Evolutionary conservation across 2,888 invertebrate genomes (phyloP), one percentile per base, ranked within the genome.

Genomic region (Julus scandinavius): DNA sequence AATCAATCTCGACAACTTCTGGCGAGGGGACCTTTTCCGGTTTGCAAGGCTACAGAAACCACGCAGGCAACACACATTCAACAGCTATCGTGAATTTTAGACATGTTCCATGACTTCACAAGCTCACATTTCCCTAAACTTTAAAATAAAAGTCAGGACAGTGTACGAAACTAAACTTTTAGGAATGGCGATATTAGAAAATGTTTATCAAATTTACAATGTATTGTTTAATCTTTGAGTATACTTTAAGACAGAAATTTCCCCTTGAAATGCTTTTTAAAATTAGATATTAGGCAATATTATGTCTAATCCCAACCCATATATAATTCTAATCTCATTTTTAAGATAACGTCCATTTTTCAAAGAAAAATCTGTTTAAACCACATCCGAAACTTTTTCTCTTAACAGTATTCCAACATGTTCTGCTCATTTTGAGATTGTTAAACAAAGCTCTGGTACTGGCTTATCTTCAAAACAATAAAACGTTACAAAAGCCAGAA

Each of bases 1-100:
- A 80, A 80, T 80, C 80, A 80, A 80, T 80, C 80, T 80, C 38
- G 5, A 40, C 38, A 29, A 80, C 80, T 80, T 80, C 80, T 38
- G 80, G 80, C 13, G 38, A 11, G 80, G 80, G 15, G 38, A 15
- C 11, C 5, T 80, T 80, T 80, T 80, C 80, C 38, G 38, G 38
- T 15, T 38, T 13, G 80, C 2, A 38, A 13, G 80, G 3, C 80
- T 80, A 9, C 38, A 15, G 7, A 38, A 80, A 80, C 15, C 17
- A 54, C 11, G 72, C 11, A 38, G 80, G 15, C 38, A 80, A 3
- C 38, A 38, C 7, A 63, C 11, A 13, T 20, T n/a, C 29, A 72
- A 72, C 72, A 5, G 17, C 29, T 50, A 50, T 11, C 15, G 11
- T 54, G 54, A 54, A 54, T 54, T 45, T 45, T 45, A 45, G 45